Percentiles rank a stretch among this genome's conserved stretches.
These are phyloP conservation scores for Dreissena rostriformis DNA, from an alignment of 1,140 invertebrate genomes.

Conservation along the genomic window DNA sequence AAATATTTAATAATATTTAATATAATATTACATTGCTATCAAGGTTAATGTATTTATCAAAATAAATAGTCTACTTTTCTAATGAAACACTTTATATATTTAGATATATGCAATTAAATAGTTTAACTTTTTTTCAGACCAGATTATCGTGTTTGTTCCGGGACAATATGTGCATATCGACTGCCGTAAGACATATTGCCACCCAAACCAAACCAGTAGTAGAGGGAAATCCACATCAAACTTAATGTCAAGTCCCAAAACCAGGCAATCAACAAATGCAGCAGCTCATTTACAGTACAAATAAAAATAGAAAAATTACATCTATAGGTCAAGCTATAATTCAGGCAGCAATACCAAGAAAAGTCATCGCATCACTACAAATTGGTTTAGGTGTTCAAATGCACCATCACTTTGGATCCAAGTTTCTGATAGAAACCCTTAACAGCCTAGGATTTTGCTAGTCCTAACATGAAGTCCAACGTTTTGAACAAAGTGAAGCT, in stretches of 20 bases:
- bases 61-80: too few relatives aligned
- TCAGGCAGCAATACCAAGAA: constrained; percentile 53
- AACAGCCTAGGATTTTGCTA: constrained; percentile 41
- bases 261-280: neutral
- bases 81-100: too few relatives aligned
- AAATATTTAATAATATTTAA: too few relatives aligned
- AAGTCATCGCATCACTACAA: constrained; percentile 54
- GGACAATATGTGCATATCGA: constrained; percentile 6
- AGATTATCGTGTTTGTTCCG: neutral
- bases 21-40: too few relatives aligned
- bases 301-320: constrained; percentile 22
- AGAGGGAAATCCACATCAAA: neutral
- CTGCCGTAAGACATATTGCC: constrained; percentile 1
- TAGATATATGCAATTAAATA: too few relatives aligned
- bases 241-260: neutral
- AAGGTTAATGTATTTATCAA: too few relatives aligned
- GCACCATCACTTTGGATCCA: constrained; percentile 61
- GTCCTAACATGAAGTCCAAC: constrained; percentile 48
- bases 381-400: constrained; percentile 58
- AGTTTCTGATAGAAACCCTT: constrained; percentile 52
- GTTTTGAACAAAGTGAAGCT: constrained; percentile 50
- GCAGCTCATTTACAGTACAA: constrained; percentile 2
- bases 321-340: constrained; percentile 65
- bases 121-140: too few relatives aligned
- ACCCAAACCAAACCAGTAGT: constrained; percentile 4